Conservation (phyloP, 2,888 invertebrate species). For the Platycnemis pennipes region DNA sequence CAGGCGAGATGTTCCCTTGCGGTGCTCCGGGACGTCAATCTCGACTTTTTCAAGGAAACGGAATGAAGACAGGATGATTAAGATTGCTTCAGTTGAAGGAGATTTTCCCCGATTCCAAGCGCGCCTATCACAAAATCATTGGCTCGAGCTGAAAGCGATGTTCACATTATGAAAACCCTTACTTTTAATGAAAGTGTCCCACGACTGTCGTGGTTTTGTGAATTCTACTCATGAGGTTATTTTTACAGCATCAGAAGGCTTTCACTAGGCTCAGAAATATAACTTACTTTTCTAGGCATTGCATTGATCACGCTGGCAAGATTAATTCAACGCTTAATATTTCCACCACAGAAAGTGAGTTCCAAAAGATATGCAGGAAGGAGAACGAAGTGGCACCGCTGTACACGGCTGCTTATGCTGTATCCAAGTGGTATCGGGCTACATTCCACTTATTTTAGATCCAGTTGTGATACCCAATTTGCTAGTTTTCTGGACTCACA, state of each 20-base stretch:
- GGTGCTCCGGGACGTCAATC: background rate
- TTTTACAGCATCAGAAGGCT: background rate
- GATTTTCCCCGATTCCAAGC: background rate
- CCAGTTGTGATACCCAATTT: too few species aligned
- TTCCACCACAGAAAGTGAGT: too few species aligned
- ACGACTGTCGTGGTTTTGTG: background rate
- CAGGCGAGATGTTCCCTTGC: background rate
- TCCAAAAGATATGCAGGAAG: too few species aligned
- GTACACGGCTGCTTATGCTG: too few species aligned
- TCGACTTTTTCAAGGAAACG: background rate
- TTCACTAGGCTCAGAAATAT: background rate
- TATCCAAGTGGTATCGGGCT: too few species aligned
- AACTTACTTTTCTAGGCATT: too few species aligned
- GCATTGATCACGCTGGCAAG: too few species aligned
- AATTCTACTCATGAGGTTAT: background rate
- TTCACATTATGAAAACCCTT: background rate
- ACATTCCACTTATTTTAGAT: too few species aligned
- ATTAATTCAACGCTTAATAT: too few species aligned
- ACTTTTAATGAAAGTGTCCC: background rate
- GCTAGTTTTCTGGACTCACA: too few species aligned
- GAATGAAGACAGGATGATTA: conserved; percentile 21
- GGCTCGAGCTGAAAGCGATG: background rate
- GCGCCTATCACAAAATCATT: background rate
- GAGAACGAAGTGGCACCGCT: too few species aligned
- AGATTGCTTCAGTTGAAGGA: background rate